Evolutionary conservation across 2,113 vertebrate genomes (phyloP).

Genomic region (Leuciscus idus): DNA sequence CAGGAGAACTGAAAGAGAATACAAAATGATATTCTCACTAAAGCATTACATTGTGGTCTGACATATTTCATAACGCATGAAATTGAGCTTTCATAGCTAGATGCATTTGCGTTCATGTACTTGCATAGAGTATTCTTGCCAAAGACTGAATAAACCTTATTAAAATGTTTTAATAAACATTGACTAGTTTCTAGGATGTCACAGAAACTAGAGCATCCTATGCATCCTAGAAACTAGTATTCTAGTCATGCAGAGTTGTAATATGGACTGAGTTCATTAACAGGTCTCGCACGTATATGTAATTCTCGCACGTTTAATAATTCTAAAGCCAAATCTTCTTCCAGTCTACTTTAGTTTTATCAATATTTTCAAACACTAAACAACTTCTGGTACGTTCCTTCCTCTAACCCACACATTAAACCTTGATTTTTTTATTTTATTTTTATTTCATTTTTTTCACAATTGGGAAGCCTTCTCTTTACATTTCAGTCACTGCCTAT

Average conservation of each 20-base stretch:
- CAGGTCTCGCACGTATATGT: background rate
- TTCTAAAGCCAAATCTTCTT: background rate
- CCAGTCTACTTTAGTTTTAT: background rate
- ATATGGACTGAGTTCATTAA: background rate
- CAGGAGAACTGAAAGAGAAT: background rate
- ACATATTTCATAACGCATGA: background rate
- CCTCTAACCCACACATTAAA: background rate
- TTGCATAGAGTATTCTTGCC: background rate
- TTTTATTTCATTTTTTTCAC: no score
- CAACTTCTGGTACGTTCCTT: background rate
- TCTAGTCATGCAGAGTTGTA: no score
- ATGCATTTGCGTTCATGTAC: background rate
- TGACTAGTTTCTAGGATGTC: background rate
- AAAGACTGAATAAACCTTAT: background rate
- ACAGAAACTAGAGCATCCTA: background rate
- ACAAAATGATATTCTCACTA: background rate
- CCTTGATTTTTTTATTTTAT: background rate
- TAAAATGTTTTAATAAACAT: background rate
- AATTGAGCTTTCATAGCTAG: background rate
- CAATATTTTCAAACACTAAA: slow-evolving; percentile 10
- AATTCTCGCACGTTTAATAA: background rate
- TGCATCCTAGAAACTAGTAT: background rate
- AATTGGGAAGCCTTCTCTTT: background rate
- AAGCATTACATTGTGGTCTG: background rate
- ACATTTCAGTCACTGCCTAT: background rate